Percentiles rank a stretch among this genome's conserved stretches.
Evolutionary conservation across 2,888 invertebrate species (phyloP).

Genomic region (Diplazon laetatorius): DNA sequence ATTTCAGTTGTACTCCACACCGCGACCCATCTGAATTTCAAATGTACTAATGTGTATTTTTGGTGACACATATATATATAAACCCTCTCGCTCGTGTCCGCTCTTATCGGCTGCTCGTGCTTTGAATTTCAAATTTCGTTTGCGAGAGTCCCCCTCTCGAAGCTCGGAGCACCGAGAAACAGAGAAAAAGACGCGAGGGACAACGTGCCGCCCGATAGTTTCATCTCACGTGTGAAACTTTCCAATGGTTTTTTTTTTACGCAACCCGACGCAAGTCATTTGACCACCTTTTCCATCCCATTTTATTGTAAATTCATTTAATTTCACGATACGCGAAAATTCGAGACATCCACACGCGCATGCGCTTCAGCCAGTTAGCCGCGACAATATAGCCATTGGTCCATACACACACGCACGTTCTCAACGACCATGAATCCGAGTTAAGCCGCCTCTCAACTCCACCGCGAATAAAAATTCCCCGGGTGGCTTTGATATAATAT

Average conservation of each 20-base stretch:
- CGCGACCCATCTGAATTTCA: conserved; percentile 78
- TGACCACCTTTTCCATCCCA: conserved; percentile 68
- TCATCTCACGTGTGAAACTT: conserved; percentile 40
- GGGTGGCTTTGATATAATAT: background rate
- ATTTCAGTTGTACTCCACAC: conserved; percentile 55
- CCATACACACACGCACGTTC: background rate
- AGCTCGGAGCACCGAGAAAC: background rate
- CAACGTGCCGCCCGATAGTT: conserved; percentile 25
- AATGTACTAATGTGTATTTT: conserved; percentile 81
- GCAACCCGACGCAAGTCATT: conserved; percentile 70
- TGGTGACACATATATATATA: too few relatives aligned
- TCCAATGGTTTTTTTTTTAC: conserved; percentile 60
- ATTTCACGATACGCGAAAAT: conserved; percentile 43
- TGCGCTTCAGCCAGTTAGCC: background rate
- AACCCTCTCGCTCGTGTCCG: conserved; percentile 53
- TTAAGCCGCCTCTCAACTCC: background rate
- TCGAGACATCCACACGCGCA: conserved; percentile 54
- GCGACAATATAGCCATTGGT: background rate
- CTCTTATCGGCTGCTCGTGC: conserved; percentile 74
- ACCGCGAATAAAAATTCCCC: conserved; percentile 1
- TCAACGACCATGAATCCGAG: background rate
- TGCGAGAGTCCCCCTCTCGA: background rate
- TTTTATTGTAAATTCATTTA: conserved; percentile 3
- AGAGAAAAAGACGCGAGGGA: background rate
- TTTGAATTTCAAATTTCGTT: conserved; percentile 80